phyloP scores from a whole-genome alignment of 2,113 vertebrate genomes.

The Lonchura striata region DNA sequence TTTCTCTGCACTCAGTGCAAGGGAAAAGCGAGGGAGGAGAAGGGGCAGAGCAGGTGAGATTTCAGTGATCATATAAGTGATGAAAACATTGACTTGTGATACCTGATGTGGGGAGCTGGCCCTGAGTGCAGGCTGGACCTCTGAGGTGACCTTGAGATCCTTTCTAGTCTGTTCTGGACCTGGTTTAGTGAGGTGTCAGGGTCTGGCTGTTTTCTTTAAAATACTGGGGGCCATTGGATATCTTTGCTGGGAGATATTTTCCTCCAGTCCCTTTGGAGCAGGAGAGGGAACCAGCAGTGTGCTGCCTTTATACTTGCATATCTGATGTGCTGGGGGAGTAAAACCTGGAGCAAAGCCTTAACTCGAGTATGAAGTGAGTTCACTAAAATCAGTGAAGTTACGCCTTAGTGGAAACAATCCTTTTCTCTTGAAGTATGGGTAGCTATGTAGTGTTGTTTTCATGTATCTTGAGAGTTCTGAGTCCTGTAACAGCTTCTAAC shows the following conservation, averaged over 20 bases:
- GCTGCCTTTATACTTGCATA: not conserved
- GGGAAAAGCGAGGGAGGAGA: not conserved
- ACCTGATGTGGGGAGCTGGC: not conserved
- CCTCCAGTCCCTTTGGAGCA: not conserved
- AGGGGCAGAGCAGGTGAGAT: not conserved
- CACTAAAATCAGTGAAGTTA: not conserved
- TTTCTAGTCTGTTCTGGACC: not conserved
- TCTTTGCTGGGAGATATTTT: not conserved
- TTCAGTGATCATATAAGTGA: fast-evolving
- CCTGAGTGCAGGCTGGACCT: not conserved
- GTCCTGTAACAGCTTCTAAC: not conserved
- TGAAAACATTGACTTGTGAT: not conserved
- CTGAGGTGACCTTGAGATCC: not conserved
- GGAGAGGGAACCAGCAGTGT: not conserved
- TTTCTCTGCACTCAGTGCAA: not conserved
- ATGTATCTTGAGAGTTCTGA: not conserved
- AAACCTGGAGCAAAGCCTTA: not conserved
- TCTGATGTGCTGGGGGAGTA: fast-evolving
- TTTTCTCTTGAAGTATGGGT: not conserved
- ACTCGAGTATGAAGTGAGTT: not conserved
- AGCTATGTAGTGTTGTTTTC: not conserved
- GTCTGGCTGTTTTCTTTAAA: not conserved
- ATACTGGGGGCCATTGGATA: not conserved
- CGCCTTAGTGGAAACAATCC: not conserved
- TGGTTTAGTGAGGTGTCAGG: not conserved